phyloP scores from a whole-genome alignment of 2,888 invertebrate genomes.

The Patella caerulea region DNA sequence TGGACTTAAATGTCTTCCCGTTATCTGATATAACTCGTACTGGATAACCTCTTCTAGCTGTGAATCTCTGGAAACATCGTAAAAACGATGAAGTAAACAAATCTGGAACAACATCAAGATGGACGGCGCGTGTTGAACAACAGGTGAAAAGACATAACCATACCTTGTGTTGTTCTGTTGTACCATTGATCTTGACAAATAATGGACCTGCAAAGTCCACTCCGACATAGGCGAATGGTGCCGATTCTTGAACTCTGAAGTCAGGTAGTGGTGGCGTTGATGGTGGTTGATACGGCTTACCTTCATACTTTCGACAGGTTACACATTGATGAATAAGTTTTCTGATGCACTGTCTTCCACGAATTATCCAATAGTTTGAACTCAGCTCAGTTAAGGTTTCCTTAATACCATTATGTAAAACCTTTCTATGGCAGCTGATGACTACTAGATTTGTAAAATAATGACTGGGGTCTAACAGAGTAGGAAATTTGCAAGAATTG shows the following conservation, averaged over 20 bases:
- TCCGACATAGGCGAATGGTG: slow-evolving; percentile 12
- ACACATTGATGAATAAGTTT: slow-evolving; percentile 3
- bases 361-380: slow-evolving; percentile 2
- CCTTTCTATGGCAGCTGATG: not conserved
- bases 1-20: not conserved
- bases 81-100: not conserved
- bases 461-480: not conserved
- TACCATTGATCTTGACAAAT: not conserved
- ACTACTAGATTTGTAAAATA: not conserved
- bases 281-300: slow-evolving; percentile 13
- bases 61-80: not conserved
- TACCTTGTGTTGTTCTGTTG: not conserved
- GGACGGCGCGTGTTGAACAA: not conserved
- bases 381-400: not conserved
- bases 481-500: not conserved
- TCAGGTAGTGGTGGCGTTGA: slow-evolving; percentile 11
- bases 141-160: not conserved
- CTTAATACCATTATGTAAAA: not conserved
- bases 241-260: not conserved
- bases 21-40: not conserved
- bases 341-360: not conserved
- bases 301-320: slow-evolving; percentile 3
- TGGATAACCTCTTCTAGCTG: slow-evolving; percentile 3
- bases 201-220: slow-evolving; percentile 17
- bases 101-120: not conserved